These are phyloP conservation scores for Prunella fulvescens DNA, from an alignment of 2,113 vertebrate species.

Conservation along the genomic window DNA sequence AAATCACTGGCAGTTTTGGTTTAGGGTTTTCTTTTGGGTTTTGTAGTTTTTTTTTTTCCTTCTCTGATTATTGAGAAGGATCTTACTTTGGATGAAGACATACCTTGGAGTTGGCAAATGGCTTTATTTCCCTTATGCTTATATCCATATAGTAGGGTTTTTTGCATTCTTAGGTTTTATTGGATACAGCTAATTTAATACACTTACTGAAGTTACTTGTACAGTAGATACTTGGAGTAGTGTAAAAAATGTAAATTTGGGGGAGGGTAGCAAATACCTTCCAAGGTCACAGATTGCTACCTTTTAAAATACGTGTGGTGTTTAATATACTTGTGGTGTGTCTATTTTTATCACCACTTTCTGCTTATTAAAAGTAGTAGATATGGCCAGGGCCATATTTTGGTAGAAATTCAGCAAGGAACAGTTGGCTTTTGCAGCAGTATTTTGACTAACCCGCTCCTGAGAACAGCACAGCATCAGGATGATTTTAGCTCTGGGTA, in stretches of 20 bases:
- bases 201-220: not conserved
- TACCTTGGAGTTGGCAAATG: not conserved
- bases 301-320: not conserved
- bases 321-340: not conserved
- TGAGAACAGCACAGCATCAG: not conserved
- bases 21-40: not conserved
- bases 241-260: not conserved
- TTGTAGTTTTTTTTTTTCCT: not conserved
- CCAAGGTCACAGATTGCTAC: not conserved
- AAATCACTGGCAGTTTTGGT: not conserved
- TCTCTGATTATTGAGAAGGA: not conserved
- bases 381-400: not conserved
- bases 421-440: not conserved
- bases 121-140: not conserved
- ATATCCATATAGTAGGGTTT: not conserved
- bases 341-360: not conserved
- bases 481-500: not conserved
- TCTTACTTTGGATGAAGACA: not conserved
- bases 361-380: not conserved
- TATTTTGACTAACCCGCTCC: not conserved
- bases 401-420: not conserved
- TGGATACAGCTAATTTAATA: not conserved
- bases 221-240: not conserved
- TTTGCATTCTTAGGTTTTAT: not conserved
- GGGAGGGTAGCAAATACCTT: not conserved